phyloP scores from a whole-genome alignment of 2,888 invertebrate genomes.

The Drosophila borborema region DNA sequence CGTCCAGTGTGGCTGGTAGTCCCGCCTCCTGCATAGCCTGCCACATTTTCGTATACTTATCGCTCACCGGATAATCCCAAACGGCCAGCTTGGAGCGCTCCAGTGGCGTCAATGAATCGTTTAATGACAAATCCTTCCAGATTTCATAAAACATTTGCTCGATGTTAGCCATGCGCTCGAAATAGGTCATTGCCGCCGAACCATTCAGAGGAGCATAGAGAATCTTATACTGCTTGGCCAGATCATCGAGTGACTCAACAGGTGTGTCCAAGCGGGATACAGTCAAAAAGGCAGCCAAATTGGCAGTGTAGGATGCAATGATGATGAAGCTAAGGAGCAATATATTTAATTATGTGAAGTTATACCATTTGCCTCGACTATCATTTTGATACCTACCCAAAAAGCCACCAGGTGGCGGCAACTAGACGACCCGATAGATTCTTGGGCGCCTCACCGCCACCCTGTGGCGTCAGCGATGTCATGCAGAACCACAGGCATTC shows the following conservation, averaged over 20 bases:
- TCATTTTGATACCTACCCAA: constrained; percentile 87
- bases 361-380: rapidly evolving
- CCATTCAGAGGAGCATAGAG: constrained; percentile 96
- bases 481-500: constrained; percentile 99
- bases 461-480: constrained; percentile 98
- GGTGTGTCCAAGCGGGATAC: constrained; percentile 96
- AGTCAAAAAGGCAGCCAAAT: constrained; percentile 98
- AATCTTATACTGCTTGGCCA: constrained; percentile 98
- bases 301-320: constrained; percentile 99
- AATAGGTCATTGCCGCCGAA: constrained; percentile 96
- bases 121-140: constrained; percentile 99
- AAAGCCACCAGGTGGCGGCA: constrained; percentile 99
- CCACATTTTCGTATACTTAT: constrained; percentile 99
- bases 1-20: constrained; percentile 91
- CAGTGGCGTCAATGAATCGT: constrained; percentile 95
- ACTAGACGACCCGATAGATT: constrained; percentile 97
- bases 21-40: constrained; percentile 95
- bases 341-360: neutral
- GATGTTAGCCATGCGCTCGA: constrained; percentile 97
- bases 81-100: constrained; percentile 97
- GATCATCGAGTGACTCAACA: constrained; percentile 96
- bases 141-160: constrained; percentile 98
- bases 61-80: constrained; percentile 99
- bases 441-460: constrained; percentile 98
- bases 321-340: constrained; percentile 91